These are phyloP conservation scores for Todus mexicanus DNA, from an alignment of 2,797 vertebrate species.

Conservation along the genomic window DNA sequence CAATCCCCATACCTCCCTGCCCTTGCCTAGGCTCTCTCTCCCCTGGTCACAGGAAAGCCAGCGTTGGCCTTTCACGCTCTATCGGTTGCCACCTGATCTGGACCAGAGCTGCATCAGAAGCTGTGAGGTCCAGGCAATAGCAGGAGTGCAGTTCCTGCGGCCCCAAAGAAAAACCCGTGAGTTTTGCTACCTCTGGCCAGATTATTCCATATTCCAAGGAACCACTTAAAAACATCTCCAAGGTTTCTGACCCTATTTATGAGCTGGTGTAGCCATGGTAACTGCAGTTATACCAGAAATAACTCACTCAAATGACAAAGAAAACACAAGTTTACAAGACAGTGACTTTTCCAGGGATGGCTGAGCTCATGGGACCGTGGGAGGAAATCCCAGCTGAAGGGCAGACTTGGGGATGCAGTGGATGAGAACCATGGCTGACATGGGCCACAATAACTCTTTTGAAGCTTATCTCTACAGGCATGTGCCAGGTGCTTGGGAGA, in stretches of 20 bases:
- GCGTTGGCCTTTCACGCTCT: not conserved
- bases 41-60: not conserved
- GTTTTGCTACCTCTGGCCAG: not conserved
- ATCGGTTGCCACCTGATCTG: accelerated
- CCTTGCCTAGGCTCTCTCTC: not conserved
- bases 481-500: not conserved
- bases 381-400: slow-evolving; percentile 23
- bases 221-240: not conserved
- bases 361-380: slow-evolving; percentile 16
- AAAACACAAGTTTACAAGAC: slow-evolving; percentile 52
- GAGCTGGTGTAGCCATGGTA: slow-evolving; percentile 49
- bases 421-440: not conserved
- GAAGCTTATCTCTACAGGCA: not conserved
- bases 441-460: not conserved
- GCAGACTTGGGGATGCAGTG: not conserved
- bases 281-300: slow-evolving; percentile 50
- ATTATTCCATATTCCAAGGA: not conserved
- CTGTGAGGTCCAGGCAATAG: accelerated
- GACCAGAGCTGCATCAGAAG: not conserved
- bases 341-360: slow-evolving; percentile 25
- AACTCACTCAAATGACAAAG: slow-evolving; percentile 42
- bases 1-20: not conserved
- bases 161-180: not conserved
- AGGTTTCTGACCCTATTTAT: slow-evolving; percentile 59
- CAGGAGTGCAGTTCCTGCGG: not conserved